These are phyloP conservation scores for Spilarctia lutea DNA, from an alignment of 2,888 invertebrate genomes.

Conservation along the genomic window DNA sequence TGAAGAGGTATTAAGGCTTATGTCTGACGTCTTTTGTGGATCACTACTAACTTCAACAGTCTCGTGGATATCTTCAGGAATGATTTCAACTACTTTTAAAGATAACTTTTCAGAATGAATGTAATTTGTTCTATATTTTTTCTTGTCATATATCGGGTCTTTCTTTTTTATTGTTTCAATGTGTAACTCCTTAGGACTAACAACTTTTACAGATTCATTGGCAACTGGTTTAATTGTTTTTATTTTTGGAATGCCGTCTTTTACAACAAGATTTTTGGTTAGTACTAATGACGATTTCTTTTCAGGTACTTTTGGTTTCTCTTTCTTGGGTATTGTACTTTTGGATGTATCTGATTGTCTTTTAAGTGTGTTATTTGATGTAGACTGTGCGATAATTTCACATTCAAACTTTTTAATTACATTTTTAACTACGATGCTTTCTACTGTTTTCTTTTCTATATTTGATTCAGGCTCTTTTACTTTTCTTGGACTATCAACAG, in stretches of 20 bases:
- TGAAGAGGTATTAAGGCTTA: conserved; percentile 36
- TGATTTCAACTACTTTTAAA: conserved; percentile 79
- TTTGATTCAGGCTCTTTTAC: conserved; percentile 50
- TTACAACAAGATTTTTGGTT: conserved; percentile 84
- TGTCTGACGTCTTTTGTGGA: conserved; percentile 31
- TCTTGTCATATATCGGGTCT: conserved; percentile 77
- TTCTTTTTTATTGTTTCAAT: conserved; percentile 64
- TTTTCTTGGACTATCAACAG: conserved; percentile 71
- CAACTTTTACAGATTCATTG: conserved; percentile 58
- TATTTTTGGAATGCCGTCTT: conserved; percentile 84
- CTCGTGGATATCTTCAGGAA: conserved; percentile 79
- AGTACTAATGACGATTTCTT: conserved; percentile 85
- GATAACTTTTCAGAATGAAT: conserved; percentile 80
- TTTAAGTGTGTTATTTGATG: conserved; percentile 67
- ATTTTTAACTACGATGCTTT: conserved; percentile 75
- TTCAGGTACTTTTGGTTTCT: conserved; percentile 88
- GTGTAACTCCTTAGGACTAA: conserved; percentile 42
- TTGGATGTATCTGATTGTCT: conserved; percentile 72
- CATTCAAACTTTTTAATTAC: conserved; percentile 83
- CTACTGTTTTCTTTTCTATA: conserved; percentile 53
- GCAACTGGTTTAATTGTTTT: conserved; percentile 74
- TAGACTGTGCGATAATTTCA: conserved; percentile 77
- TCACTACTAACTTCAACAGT: conserved; percentile 41
- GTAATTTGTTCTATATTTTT: conserved; percentile 81
- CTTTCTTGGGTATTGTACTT: conserved; percentile 68